These are phyloP conservation scores for Gastrophysa polygoni DNA, from an alignment of 2,888 invertebrate species.

Conservation along the genomic window DNA sequence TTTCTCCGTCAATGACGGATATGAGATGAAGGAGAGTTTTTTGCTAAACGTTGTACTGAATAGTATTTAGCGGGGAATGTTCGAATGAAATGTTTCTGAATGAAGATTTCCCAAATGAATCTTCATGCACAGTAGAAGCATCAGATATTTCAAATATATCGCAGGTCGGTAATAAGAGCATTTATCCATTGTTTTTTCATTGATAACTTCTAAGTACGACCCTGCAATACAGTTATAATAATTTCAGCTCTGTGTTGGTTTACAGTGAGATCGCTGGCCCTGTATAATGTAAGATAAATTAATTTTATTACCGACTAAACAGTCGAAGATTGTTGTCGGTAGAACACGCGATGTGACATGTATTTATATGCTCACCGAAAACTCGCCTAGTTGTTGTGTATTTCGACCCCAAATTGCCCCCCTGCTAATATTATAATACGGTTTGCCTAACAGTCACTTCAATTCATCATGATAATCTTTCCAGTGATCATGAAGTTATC, in stretches of 20 bases:
- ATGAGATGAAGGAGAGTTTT: too few relatives aligned
- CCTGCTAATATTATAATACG: constrained; percentile 1
- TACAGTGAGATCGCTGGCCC: constrained; percentile 53
- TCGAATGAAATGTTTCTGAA: too few relatives aligned
- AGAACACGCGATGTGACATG: constrained; percentile 58
- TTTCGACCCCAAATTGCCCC: background rate
- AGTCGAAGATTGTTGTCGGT: constrained; percentile 59
- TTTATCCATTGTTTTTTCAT: too few relatives aligned
- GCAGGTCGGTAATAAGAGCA: too few relatives aligned
- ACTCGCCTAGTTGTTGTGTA: constrained; percentile 16
- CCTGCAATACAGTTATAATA: constrained; percentile 52
- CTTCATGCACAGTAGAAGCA: too few relatives aligned
- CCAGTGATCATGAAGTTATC: background rate
- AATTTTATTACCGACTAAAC: constrained; percentile 61
- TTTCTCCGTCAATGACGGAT: too few relatives aligned
- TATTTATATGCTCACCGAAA: constrained; percentile 37
- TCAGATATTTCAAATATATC: too few relatives aligned
- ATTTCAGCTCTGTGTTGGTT: constrained; percentile 52
- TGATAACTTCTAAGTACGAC: constrained; percentile 44
- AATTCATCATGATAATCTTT: background rate
- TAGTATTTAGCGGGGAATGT: too few relatives aligned
- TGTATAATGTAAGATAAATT: constrained; percentile 58
- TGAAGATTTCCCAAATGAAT: too few relatives aligned
- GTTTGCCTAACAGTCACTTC: constrained; percentile 1
- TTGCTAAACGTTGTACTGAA: too few relatives aligned